Percentiles rank a stretch among this genome's conserved stretches.
phyloP scores from a whole-genome alignment of 2,113 vertebrate genomes.

The Hemiprocne comata region DNA sequence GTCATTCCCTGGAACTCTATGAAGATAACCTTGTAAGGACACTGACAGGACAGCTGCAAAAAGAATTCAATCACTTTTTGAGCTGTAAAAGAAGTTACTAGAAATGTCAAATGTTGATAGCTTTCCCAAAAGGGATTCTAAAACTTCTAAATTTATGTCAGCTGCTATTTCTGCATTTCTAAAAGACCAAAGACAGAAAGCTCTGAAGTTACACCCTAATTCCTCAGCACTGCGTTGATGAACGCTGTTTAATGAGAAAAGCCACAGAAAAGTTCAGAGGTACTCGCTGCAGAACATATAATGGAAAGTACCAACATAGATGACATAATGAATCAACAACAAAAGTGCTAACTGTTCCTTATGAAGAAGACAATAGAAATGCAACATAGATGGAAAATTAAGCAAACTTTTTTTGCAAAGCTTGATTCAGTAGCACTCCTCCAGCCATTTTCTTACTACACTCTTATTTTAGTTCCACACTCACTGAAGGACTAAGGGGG shows the following conservation, averaged over 20 bases:
- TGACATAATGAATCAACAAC: background rate
- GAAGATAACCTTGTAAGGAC: background rate
- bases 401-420: background rate
- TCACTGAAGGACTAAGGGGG: background rate
- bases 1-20: background rate
- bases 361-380: background rate
- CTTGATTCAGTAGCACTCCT: background rate
- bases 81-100: background rate
- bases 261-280: background rate
- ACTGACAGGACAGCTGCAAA: background rate
- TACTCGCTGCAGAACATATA: background rate
- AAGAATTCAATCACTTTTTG: background rate
- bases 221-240: background rate
- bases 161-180: background rate
- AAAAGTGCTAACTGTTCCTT: background rate
- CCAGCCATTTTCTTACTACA: background rate
- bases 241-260: background rate
- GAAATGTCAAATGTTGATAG: background rate
- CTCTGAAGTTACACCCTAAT: background rate
- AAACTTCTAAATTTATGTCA: background rate
- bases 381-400: background rate
- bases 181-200: background rate
- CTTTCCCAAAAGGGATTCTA: background rate
- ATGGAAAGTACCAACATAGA: background rate
- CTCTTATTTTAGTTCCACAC: background rate